phyloP scores from a whole-genome alignment of 2,888 invertebrate species.

The Ennomos erosarius region DNA sequence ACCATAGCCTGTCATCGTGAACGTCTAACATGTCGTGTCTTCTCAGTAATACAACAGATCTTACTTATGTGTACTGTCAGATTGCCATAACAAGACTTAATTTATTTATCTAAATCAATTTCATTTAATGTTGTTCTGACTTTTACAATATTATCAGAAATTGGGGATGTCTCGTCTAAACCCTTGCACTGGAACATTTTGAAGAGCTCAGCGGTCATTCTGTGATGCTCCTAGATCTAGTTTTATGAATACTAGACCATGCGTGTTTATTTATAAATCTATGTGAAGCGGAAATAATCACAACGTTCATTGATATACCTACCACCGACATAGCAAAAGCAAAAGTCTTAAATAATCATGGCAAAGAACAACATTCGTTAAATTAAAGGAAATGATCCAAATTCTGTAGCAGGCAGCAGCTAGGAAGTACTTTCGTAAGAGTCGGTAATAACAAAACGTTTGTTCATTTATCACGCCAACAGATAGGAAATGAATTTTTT shows the following conservation, averaged over 20 bases:
- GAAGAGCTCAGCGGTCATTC: no score
- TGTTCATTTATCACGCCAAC: conserved; percentile 1
- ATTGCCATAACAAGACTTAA: not conserved
- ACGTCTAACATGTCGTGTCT: conserved; percentile 6
- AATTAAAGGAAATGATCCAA: not conserved
- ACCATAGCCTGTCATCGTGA: conserved; percentile 2
- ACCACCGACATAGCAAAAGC: no score
- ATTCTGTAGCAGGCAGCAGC: not conserved
- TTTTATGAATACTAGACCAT: no score
- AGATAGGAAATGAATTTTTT: not conserved
- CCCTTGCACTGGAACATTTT: no score
- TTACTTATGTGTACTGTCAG: not conserved
- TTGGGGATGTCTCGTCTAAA: no score
- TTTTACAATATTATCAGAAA: no score
- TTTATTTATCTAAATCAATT: not conserved
- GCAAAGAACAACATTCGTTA: no score
- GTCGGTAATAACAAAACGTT: not conserved
- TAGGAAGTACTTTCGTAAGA: conserved; percentile 3
- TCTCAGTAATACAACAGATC: conserved; percentile 3
- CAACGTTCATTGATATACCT: no score
- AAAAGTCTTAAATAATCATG: no score
- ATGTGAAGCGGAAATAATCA: no score
- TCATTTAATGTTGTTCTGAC: not conserved
- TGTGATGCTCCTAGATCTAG: no score
- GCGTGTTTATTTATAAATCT: no score